phyloP scores from a whole-genome alignment of 1,140 invertebrate species.

The Drosophila repleta region DNA sequence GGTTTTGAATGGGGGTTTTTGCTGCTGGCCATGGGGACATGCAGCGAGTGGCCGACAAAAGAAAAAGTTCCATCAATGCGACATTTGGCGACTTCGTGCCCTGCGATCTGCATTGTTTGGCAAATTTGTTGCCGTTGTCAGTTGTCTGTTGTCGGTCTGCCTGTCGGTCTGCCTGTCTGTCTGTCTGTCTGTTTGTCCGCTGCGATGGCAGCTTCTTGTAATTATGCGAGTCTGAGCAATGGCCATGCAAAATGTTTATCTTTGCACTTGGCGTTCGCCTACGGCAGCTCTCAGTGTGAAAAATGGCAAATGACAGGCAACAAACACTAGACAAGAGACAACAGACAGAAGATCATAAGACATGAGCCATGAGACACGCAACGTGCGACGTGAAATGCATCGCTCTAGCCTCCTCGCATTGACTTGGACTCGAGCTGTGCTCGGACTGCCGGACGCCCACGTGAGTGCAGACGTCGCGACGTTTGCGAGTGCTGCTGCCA shows the following conservation, averaged over 20 bases:
- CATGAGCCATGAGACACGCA: constrained; percentile 11
- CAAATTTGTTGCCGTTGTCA: constrained; percentile 57
- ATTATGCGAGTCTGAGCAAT: constrained; percentile 42
- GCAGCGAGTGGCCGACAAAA: constrained; percentile 24
- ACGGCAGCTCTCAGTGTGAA: constrained; percentile 37
- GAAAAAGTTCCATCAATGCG: constrained; percentile 48
- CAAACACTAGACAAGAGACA: constrained; percentile 15
- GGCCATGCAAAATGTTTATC: constrained; percentile 44
- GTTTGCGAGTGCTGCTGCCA: constrained; percentile 22
- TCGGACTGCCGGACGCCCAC: constrained; percentile 33
- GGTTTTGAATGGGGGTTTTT: neutral
- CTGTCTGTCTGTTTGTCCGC: neutral
- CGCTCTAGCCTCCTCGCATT: constrained; percentile 9
- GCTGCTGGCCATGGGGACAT: neutral
- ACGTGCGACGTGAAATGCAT: constrained; percentile 21
- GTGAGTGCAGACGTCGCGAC: neutral
- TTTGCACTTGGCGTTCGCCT: constrained; percentile 42
- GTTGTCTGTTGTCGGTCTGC: neutral
- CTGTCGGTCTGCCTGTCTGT: neutral
- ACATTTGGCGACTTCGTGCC: constrained; percentile 60
- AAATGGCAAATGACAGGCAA: constrained; percentile 37
- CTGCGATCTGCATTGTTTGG: constrained; percentile 74
- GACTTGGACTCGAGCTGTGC: constrained; percentile 9
- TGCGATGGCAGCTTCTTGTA: constrained; percentile 31
- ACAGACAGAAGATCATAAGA: constrained; percentile 9